Conservation (phyloP, 2,888 invertebrate genomes). For the Bugula neritina region DNA sequence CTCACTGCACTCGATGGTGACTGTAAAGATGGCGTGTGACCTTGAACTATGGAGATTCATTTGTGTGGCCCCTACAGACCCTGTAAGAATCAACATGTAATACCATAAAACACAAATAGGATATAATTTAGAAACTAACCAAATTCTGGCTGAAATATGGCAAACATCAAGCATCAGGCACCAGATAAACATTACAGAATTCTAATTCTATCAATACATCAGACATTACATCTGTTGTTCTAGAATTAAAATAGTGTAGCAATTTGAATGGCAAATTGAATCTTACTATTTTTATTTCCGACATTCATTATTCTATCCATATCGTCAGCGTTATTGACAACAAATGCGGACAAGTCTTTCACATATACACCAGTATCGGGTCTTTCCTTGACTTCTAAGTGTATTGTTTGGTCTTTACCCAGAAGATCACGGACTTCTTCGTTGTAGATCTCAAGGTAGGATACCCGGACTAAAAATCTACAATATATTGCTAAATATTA, state of each 20-base stretch:
- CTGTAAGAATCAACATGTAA: constrained; percentile 53
- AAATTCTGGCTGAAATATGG: too few species aligned
- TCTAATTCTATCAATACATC: too few species aligned
- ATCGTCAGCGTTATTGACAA: constrained; percentile 94
- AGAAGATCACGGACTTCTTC: constrained; percentile 95
- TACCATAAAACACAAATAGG: too few species aligned
- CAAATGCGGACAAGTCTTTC: constrained; percentile 90
- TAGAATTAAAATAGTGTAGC: too few species aligned
- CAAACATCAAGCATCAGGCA: too few species aligned
- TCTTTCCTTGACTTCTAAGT: constrained; percentile 80
- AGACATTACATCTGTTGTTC: too few species aligned
- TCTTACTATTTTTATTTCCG: constrained; percentile 86
- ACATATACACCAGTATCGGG: constrained; percentile 96
- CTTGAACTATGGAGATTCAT: constrained; percentile 96
- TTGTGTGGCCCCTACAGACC: constrained; percentile 80
- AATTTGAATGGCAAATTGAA: neutral
- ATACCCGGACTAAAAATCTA: constrained; percentile 90
- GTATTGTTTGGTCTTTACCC: constrained; percentile 75
- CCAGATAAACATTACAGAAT: too few species aligned
- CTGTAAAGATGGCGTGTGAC: constrained; percentile 96
- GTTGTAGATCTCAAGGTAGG: constrained; percentile 97
- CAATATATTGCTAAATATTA: too few species aligned
- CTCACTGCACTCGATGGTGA: constrained; percentile 92
- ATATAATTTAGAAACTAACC: too few species aligned
- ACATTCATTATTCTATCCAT: constrained; percentile 89